Evolutionary conservation across 2,888 invertebrate species (phyloP).

Genomic region (Crepidodera aurea): DNA sequence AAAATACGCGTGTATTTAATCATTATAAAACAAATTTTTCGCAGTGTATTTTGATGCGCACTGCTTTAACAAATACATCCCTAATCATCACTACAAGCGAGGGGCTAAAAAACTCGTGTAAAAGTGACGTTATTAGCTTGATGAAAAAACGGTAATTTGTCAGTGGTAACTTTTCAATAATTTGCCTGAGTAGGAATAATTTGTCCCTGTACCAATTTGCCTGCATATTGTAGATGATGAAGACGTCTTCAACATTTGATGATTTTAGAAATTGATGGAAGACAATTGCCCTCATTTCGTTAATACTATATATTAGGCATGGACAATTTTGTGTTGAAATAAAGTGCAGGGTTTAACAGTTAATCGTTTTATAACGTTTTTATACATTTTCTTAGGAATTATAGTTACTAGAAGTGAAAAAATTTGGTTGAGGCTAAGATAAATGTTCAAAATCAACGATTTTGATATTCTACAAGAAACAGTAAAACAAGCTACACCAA

Average conservation of each 20-base stretch:
- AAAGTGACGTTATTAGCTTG: conserved; percentile 27
- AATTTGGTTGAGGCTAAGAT: too few relatives aligned
- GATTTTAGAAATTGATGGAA: not conserved
- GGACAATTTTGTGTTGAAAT: not conserved
- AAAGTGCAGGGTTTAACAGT: too few relatives aligned
- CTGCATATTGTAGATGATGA: conserved; percentile 13
- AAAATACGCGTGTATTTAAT: too few relatives aligned
- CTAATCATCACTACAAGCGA: conserved; percentile 11
- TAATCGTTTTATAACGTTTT: too few relatives aligned
- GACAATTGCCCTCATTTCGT: conserved; percentile 9
- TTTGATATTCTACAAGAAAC: too few relatives aligned
- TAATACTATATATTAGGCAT: not conserved
- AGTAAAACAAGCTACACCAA: too few relatives aligned
- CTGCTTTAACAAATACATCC: not conserved
- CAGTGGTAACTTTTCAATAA: conserved; percentile 27
- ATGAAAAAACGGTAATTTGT: conserved; percentile 31
- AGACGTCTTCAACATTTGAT: not conserved
- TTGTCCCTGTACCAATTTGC: conserved; percentile 13
- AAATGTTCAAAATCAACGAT: too few relatives aligned
- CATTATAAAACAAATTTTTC: too few relatives aligned
- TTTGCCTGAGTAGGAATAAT: conserved; percentile 1
- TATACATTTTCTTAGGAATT: too few relatives aligned
- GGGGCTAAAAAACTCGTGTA: conserved; percentile 24
- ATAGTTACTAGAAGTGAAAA: too few relatives aligned
- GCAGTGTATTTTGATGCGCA: not conserved